phyloP scores from a whole-genome alignment of 2,888 invertebrate genomes.

The Hypselothyrea guttata region DNA sequence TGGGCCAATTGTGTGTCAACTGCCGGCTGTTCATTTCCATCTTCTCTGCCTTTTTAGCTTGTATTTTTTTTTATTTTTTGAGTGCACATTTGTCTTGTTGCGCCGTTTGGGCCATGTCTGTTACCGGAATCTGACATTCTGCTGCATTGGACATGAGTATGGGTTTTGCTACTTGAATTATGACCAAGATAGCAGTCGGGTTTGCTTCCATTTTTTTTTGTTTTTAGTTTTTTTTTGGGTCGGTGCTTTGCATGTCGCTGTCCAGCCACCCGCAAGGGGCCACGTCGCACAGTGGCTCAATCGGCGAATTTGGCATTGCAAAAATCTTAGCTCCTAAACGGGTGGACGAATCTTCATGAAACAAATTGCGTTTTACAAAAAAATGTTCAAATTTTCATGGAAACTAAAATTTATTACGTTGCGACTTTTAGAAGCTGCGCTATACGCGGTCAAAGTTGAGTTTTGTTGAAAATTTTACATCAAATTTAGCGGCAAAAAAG shows the following conservation, averaged over 20 bases:
- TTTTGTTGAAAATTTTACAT: no score
- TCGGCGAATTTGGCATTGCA: no score
- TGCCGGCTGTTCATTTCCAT: slow-evolving; percentile 3
- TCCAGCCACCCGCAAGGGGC: slow-evolving; percentile 33
- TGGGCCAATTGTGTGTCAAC: slow-evolving; percentile 38
- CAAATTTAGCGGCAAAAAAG: no score
- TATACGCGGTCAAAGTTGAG: no score
- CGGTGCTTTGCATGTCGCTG: slow-evolving; percentile 57
- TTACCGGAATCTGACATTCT: slow-evolving; percentile 32
- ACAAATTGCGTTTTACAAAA: no score
- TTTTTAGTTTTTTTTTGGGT: slow-evolving; percentile 2
- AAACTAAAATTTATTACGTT: no score
- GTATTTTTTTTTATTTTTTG: slow-evolving; percentile 5
- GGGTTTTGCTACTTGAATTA: slow-evolving; percentile 44
- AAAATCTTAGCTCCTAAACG: no score
- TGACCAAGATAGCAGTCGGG: slow-evolving; percentile 29
- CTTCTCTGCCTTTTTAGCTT: no score
- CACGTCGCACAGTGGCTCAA: no score
- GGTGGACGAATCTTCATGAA: no score
- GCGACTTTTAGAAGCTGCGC: no score
- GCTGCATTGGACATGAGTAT: slow-evolving; percentile 8
- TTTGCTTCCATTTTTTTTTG: not conserved
- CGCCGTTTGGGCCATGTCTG: slow-evolving; percentile 31
- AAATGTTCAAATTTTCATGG: no score
- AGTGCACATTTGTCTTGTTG: slow-evolving; percentile 54